Conservation (phyloP, 1,140 invertebrate genomes). For the Leptinotarsa defecta region DNA sequence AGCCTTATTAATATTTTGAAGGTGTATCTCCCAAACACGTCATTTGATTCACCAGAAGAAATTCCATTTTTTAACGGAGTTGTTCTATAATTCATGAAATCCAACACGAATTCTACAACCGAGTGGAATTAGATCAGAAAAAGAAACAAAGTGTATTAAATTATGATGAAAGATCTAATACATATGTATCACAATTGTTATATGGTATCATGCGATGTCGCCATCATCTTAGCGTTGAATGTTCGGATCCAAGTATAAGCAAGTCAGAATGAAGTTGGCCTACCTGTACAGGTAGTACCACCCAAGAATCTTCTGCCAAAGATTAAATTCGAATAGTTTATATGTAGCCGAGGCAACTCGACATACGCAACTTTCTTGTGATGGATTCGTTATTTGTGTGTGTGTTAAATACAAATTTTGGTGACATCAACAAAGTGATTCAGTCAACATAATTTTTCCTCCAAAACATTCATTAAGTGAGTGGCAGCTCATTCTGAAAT, state of each 20-base stretch:
- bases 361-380: neutral
- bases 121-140: conserved; percentile 25
- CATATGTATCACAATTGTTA: conserved; percentile 28
- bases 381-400: neutral
- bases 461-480: too few species aligned
- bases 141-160: conserved; percentile 21
- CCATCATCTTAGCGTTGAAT: neutral
- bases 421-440: neutral
- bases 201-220: conserved; percentile 13
- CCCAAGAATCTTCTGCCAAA: neutral
- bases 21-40: conserved; percentile 19
- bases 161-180: conserved; percentile 25
- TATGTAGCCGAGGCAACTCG: neutral
- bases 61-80: conserved; percentile 9
- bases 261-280: conserved; percentile 13
- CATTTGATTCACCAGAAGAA: conserved; percentile 16
- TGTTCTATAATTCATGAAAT: conserved; percentile 26
- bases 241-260: neutral
- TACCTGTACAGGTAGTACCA: conserved; percentile 11
- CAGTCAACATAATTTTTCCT: too few species aligned
- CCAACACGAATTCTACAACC: conserved; percentile 21
- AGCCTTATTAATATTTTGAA: conserved; percentile 6
- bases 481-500: too few species aligned
- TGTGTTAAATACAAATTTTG: neutral
- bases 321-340: neutral